phyloP scores from a whole-genome alignment of 2,113 vertebrate species.

The Oncorhynchus gorbuscha region DNA sequence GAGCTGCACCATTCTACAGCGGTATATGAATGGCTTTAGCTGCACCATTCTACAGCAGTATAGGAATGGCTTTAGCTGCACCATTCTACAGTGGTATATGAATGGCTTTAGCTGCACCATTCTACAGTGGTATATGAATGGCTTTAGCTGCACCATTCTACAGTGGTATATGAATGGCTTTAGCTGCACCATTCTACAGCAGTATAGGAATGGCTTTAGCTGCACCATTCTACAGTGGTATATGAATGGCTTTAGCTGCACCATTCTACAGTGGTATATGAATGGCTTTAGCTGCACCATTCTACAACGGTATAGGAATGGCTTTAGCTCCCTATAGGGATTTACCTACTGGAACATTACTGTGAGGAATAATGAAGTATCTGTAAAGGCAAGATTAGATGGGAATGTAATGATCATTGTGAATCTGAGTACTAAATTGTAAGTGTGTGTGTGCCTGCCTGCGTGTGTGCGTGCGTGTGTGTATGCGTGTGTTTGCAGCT shows the following conservation, averaged over 20 bases:
- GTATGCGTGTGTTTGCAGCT: not conserved
- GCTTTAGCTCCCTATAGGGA: constrained; percentile 10
- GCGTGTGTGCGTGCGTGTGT: constrained; percentile 15
- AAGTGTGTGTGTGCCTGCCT: not conserved
- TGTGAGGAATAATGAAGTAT: constrained; percentile 46
- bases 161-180: not conserved
- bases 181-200: constrained; percentile 13
- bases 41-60: too few relatives aligned
- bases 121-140: too few relatives aligned
- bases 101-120: too few relatives aligned
- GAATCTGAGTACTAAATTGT: not conserved
- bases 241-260: too few relatives aligned
- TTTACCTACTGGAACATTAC: constrained; percentile 40
- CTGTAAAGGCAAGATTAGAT: constrained; percentile 38
- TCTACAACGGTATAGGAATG: too few relatives aligned
- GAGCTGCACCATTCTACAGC: not conserved
- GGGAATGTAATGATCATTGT: not conserved
- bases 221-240: too few relatives aligned
- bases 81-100: too few relatives aligned
- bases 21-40: too few relatives aligned
- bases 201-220: not conserved
- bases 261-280: too few relatives aligned
- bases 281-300: too few relatives aligned
- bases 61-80: too few relatives aligned
- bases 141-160: too few relatives aligned